These are phyloP conservation scores for Apodemus sylvaticus DNA, from an alignment of 2,113 vertebrate species.

Conservation along the genomic window DNA sequence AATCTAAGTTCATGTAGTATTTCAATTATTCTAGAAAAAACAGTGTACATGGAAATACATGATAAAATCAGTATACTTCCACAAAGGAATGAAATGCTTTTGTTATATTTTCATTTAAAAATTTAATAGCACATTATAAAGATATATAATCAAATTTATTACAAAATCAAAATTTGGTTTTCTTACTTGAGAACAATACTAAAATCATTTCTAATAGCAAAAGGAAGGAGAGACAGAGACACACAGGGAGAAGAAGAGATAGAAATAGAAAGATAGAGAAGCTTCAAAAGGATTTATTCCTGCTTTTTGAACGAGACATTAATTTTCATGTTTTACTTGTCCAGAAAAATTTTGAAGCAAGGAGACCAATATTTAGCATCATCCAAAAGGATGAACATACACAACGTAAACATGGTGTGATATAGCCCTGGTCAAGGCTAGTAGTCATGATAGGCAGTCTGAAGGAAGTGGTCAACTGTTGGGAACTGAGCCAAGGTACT, in stretches of 20 bases:
- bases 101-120: background rate
- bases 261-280: background rate
- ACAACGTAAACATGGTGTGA: background rate
- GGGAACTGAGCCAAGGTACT: background rate
- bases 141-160: background rate
- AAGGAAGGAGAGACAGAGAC: no score
- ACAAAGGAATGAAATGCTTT: background rate
- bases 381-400: background rate
- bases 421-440: background rate
- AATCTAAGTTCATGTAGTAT: background rate
- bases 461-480: background rate
- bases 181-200: background rate
- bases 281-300: background rate
- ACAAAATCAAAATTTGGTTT: background rate
- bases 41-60: background rate
- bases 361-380: background rate
- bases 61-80: background rate
- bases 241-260: background rate
- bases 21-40: background rate
- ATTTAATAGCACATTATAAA: background rate
- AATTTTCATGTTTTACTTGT: background rate
- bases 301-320: background rate
- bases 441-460: background rate
- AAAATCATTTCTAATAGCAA: background rate
- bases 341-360: background rate